A percentile compares a stretch with the other conserved stretches of the same genome.
Evolutionary conservation across 2,113 vertebrate species (phyloP).

Genomic region (Desmodus rotundus): DNA sequence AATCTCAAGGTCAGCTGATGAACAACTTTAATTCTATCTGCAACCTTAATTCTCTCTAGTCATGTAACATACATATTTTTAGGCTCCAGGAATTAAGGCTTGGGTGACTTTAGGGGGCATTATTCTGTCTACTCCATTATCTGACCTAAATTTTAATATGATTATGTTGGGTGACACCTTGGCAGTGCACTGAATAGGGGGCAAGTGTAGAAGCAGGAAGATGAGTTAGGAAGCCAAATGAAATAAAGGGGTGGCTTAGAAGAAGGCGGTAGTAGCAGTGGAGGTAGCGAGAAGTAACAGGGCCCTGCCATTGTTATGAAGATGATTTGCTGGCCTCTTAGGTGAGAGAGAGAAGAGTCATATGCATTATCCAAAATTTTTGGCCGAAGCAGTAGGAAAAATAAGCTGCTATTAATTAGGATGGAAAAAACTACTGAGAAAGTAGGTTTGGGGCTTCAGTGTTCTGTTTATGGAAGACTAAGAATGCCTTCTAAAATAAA

Average conservation of each 20-base stretch:
- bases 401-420: not conserved
- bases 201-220: not conserved
- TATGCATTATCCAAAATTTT: not conserved
- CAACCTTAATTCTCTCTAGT: not conserved
- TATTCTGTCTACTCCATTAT: not conserved
- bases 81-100: not conserved
- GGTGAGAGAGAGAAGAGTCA: not conserved
- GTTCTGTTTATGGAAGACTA: not conserved
- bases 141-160: not conserved
- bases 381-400: not conserved
- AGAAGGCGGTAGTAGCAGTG: not conserved
- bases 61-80: not conserved
- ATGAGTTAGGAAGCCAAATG: not conserved
- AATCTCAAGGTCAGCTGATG: not conserved
- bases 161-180: not conserved
- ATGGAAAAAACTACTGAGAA: not conserved
- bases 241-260: not conserved
- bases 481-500: not conserved
- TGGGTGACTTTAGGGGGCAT: not conserved
- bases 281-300: not conserved
- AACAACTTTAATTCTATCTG: not conserved
- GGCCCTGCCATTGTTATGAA: not conserved
- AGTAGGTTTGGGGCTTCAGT: not conserved
- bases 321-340: not conserved
- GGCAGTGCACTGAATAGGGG: not conserved